Percentiles rank a stretch among this genome's conserved stretches.
Conservation (phyloP, 2,797 vertebrate species). For the Glossophaga mutica region DNA sequence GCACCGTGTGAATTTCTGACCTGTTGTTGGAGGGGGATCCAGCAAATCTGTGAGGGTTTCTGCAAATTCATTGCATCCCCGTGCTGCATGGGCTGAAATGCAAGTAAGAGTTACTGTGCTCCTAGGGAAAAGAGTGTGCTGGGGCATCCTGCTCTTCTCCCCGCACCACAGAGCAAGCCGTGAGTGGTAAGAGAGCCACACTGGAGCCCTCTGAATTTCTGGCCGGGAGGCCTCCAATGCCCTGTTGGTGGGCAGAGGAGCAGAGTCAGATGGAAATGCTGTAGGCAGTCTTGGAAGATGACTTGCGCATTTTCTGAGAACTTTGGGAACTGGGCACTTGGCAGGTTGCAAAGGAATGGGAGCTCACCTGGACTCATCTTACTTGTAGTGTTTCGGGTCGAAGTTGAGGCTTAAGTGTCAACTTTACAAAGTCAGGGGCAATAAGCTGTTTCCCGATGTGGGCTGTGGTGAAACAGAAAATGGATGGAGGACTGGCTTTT, state of each 20-base stretch:
- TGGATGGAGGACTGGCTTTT: background rate
- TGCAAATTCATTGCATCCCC: background rate
- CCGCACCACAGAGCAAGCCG: background rate
- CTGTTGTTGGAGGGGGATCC: background rate
- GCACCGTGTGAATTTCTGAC: background rate
- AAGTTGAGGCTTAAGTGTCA: background rate
- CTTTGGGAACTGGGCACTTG: background rate
- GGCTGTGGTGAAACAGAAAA: background rate
- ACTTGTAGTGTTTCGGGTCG: background rate
- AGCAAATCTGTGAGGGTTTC: background rate
- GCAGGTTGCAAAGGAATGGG: background rate
- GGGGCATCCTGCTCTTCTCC: constrained; percentile 2
- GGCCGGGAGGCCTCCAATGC: background rate
- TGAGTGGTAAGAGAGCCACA: background rate
- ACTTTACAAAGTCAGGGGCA: background rate
- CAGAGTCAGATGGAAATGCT: accelerated
- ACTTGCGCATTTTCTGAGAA: background rate
- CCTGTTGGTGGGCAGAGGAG: background rate
- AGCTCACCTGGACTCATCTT: background rate
- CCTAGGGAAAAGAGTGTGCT: background rate
- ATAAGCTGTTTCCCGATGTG: background rate
- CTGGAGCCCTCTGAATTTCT: background rate
- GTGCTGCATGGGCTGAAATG: background rate
- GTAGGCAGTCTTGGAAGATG: background rate
- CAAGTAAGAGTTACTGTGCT: background rate